Percentiles rank a stretch among this genome's conserved stretches.
Evolutionary conservation across 2,888 invertebrate genomes (phyloP).

Genomic region (Isotomurus palustris): DNA sequence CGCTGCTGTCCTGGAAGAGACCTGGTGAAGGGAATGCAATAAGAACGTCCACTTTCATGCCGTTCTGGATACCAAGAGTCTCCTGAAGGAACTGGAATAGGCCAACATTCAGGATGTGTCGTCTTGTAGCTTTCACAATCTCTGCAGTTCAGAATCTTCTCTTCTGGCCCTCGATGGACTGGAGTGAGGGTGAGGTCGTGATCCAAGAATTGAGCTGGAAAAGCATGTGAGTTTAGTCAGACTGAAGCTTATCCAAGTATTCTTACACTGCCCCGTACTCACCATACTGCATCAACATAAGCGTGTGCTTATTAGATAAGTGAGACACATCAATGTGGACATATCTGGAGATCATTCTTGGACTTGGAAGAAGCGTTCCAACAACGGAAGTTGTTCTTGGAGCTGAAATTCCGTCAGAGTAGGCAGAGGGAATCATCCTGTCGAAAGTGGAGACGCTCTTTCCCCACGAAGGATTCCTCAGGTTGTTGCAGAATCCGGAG

Average conservation of each 20-base stretch:
- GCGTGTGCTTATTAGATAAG: conserved; percentile 76
- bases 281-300: conserved; percentile 90
- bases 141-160: conserved; percentile 73
- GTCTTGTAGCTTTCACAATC: conserved; percentile 80
- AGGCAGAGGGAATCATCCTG: conserved; percentile 75
- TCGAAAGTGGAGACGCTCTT: conserved; percentile 81
- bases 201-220: conserved; percentile 63
- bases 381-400: conserved; percentile 70
- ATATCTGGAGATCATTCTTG: conserved; percentile 76
- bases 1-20: conserved; percentile 86
- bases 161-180: conserved; percentile 49
- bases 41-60: conserved; percentile 74
- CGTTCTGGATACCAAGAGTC: conserved; percentile 86
- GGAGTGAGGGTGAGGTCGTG: conserved; percentile 89
- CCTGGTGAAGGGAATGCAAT: conserved; percentile 92
- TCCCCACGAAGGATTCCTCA: conserved; percentile 74
- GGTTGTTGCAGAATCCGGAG: conserved; percentile 73
- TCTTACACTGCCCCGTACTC: not conserved
- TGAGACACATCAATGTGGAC: conserved; percentile 90
- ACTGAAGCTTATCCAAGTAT: not conserved
- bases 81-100: conserved; percentile 80
- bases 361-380: conserved; percentile 75
- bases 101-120: conserved; percentile 90
- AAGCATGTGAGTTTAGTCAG: not conserved
- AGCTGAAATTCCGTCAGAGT: conserved; percentile 82